A percentile compares a stretch with the other conserved stretches of the same genome.
Conservation (phyloP, 2,797 vertebrate species). For the Euphonia xanthogaster region DNA sequence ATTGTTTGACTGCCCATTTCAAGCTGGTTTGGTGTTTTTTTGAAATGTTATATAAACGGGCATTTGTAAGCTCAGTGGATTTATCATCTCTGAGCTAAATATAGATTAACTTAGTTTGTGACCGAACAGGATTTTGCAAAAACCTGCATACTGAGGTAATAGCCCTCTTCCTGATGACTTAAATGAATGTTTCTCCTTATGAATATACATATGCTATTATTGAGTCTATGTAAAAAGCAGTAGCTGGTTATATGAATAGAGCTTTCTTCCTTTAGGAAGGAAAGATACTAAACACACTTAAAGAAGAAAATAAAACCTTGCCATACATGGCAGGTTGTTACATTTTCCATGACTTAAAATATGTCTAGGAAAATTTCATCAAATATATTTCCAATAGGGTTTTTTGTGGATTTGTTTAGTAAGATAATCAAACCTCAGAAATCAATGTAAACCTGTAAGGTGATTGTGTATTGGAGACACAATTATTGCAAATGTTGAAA, state of each 20-base stretch:
- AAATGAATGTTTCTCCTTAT: conserved; percentile 17
- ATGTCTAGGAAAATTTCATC: background rate
- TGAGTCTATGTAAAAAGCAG: background rate
- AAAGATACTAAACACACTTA: background rate
- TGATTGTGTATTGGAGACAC: background rate
- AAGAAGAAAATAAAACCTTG: background rate
- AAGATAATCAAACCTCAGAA: background rate
- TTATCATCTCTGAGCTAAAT: conserved; percentile 1
- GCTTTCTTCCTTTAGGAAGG: background rate
- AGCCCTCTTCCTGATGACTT: conserved; percentile 14
- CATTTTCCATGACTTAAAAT: background rate
- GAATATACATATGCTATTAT: conserved; percentile 25
- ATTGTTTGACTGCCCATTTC: background rate
- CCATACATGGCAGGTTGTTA: background rate
- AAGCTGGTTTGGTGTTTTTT: background rate
- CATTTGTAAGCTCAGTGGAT: background rate
- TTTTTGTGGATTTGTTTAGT: background rate
- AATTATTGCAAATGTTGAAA: background rate
- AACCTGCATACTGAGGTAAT: background rate
- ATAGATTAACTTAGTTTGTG: background rate
- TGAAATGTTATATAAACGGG: background rate
- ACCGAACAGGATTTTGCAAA: background rate
- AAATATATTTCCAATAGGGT: background rate
- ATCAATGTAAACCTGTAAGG: background rate
- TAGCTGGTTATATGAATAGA: background rate